Evolutionary conservation across 2,797 vertebrate genomes (phyloP).

Genomic region (Catharus ustulatus): DNA sequence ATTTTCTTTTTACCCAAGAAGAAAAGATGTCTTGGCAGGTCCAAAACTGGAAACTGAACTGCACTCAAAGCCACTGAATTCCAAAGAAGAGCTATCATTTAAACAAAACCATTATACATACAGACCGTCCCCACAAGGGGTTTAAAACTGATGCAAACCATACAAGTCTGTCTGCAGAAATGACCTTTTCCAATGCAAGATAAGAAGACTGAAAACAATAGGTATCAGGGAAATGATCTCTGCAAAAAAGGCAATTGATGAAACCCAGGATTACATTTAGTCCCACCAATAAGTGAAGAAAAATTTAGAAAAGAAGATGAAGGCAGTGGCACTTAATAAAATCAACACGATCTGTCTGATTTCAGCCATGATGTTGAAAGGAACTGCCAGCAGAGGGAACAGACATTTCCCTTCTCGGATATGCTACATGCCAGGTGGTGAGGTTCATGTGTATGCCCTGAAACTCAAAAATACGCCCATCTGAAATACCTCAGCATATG

Average conservation of each 20-base stretch:
- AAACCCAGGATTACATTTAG: background rate
- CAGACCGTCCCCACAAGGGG: rapidly evolving
- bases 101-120: background rate
- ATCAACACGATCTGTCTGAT: background rate
- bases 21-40: background rate
- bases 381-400: background rate
- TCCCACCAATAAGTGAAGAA: background rate
- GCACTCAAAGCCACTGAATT: background rate
- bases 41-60: background rate
- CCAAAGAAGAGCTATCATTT: background rate
- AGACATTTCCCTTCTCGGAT: background rate
- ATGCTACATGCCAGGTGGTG: background rate
- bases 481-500: background rate
- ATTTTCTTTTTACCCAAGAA: background rate
- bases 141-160: background rate
- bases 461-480: background rate
- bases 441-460: background rate
- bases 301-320: background rate
- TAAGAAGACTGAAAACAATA: background rate
- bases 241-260: background rate
- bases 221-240: background rate
- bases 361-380: background rate
- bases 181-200: background rate
- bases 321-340: background rate
- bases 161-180: background rate